Evolutionary conservation across 1,140 invertebrate species (phyloP), one percentile per base, ranked within the genome.

Genomic region (Pseudomyrmex dendroicus): DNA sequence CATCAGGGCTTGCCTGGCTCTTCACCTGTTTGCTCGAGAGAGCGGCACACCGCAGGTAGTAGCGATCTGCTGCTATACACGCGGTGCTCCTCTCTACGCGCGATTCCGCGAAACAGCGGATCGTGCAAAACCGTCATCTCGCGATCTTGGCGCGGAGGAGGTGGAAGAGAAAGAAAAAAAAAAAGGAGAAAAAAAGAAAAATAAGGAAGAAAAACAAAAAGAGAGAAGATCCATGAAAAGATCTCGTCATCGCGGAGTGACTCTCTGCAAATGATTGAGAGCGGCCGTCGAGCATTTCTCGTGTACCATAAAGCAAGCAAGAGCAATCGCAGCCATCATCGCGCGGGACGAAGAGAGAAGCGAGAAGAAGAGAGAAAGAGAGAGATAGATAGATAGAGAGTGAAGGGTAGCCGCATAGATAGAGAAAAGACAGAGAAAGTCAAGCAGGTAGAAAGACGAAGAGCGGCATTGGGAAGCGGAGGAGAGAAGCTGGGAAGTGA

Each of bases 261-360:
- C 84, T 82, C 67, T 72, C 84, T 67, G 70, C 80, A 74, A 84
- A 85, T 83, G 84, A 85, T 85, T 66, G 82, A 78, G 63, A 80
- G 74, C 64, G 61, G 56, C 48, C n/a, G 64, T 59, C 62, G 68
- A 46, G 57, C 68, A 50, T 82, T 73, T 74, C 62, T 83, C 80
- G 62, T 52, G 68, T 67, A 68, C 68, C 72, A 73, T 74, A 44
- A 73, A 83, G 68, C 68, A 83, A 57, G 73, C 80, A n/a, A 76
- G 72, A 76, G 61, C 59, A 48, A 83, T 76, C 72, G 80, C 56
- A 46, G 80, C 64, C 50, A 83, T 74, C 72, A 50, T 52, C 72
- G 57, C 25, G 70, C 12, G 76, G 35, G 25, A 13, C 20, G 20
- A 66, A 54, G 56, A 17, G 56, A 20, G 22, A 57, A 73, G 3